phyloP scores from a whole-genome alignment of 2,797 vertebrate genomes.

The Bucorvus abyssinicus region DNA sequence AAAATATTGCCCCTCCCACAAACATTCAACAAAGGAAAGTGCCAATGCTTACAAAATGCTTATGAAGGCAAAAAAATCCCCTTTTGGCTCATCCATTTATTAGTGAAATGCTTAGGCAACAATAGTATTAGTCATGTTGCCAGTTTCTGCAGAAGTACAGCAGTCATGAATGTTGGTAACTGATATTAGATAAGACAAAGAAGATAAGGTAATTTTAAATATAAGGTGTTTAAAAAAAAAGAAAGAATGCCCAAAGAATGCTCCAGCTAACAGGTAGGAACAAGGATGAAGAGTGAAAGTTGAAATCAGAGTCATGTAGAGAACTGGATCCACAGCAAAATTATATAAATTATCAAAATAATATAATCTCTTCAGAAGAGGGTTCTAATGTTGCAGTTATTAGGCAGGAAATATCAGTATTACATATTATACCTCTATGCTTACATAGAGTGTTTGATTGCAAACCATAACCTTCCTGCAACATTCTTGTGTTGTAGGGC shows the following conservation, averaged over 20 bases:
- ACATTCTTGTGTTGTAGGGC: background rate
- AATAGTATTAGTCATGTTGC: background rate
- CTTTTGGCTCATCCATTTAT: background rate
- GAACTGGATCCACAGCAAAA: background rate
- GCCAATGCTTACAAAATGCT: background rate
- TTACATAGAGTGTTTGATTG: background rate
- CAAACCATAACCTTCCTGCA: background rate
- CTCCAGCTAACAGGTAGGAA: background rate
- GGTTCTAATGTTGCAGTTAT: background rate
- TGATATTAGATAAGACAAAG: background rate
- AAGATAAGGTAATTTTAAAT: background rate
- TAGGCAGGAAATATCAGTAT: background rate
- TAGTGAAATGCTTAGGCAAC: background rate
- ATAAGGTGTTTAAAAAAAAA: background rate
- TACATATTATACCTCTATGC: background rate
- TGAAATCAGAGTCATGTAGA: background rate
- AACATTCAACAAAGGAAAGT: background rate
- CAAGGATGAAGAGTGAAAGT: background rate
- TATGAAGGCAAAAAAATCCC: background rate
- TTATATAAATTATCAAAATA: background rate
- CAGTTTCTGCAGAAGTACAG: background rate
- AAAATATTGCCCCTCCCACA: background rate
- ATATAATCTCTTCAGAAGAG: background rate
- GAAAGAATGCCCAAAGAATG: background rate
- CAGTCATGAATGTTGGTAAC: background rate